A percentile compares a stretch with the other conserved stretches of the same genome.
phyloP scores from a whole-genome alignment of 2,113 vertebrate species.

The Stegastes partitus region DNA sequence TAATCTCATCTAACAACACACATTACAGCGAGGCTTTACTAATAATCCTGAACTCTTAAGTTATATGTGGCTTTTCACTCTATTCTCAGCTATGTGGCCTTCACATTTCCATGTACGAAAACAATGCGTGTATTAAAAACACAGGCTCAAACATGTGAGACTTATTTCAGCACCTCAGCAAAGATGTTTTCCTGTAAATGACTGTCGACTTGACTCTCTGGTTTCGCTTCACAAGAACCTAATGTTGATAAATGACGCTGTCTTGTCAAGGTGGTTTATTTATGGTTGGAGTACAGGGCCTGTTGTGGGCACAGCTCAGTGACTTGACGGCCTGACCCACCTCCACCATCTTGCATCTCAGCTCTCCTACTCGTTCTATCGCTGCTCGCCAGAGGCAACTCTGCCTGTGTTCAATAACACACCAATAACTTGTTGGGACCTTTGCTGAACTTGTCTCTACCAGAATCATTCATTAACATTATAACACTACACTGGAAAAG shows the following conservation, averaged over 20 bases:
- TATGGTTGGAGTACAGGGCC: constrained; percentile 41
- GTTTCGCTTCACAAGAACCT: constrained; percentile 45
- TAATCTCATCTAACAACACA: constrained; percentile 55
- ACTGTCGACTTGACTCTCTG: constrained; percentile 36
- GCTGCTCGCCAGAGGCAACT: constrained; percentile 8
- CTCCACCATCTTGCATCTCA: constrained; percentile 44
- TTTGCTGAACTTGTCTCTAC: constrained; percentile 30
- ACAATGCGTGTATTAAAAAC: not conserved
- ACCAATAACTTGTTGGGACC: constrained; percentile 6
- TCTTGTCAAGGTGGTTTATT: constrained; percentile 71
- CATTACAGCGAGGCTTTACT: constrained; percentile 45
- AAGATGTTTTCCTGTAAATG: constrained; percentile 49
- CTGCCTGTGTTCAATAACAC: constrained; percentile 23
- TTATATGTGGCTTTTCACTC: constrained; percentile 9
- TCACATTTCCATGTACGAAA: not conserved
- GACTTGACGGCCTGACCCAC: constrained; percentile 54
- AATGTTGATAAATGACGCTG: constrained; percentile 71
- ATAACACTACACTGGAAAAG: not conserved
- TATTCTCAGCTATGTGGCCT: constrained; percentile 2
- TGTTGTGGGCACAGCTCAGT: constrained; percentile 53
- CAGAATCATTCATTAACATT: not conserved
- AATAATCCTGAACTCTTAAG: constrained; percentile 58
- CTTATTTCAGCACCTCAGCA: constrained; percentile 41
- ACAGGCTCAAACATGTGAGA: not conserved
- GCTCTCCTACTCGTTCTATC: constrained; percentile 35